Evolutionary conservation across 2,888 invertebrate species (phyloP).

Genomic region (Aspidiotus destructor): DNA sequence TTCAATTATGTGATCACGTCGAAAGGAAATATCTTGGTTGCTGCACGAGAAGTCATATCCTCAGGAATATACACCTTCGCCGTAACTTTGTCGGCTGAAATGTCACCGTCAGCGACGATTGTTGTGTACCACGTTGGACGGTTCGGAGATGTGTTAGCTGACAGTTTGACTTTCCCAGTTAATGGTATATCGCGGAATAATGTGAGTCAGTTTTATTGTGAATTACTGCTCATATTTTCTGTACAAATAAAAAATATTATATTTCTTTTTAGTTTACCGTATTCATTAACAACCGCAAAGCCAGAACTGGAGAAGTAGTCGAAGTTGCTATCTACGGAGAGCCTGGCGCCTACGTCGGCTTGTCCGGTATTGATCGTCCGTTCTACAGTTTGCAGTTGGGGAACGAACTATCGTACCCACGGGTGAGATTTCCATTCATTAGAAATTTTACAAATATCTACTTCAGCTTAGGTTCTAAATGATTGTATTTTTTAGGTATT

Average conservation of each 20-base stretch:
- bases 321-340: slow-evolving; percentile 90
- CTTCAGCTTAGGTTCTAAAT: neutral
- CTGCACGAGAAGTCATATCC: slow-evolving; percentile 78
- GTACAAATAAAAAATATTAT: neutral
- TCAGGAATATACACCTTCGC: slow-evolving; percentile 66
- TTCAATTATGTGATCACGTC: slow-evolving; percentile 88
- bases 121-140: slow-evolving; percentile 79
- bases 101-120: slow-evolving; percentile 85
- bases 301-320: slow-evolving; percentile 82
- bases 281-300: slow-evolving; percentile 82
- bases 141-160: slow-evolving; percentile 72
- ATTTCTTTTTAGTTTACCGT: slow-evolving; percentile 57
- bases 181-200: slow-evolving; percentile 90
- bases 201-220: slow-evolving; percentile 44
- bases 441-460: too few species aligned
- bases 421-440: slow-evolving; percentile 45
- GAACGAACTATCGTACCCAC: slow-evolving; percentile 77
- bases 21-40: slow-evolving; percentile 78
- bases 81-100: slow-evolving; percentile 70
- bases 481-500: slow-evolving; percentile 50
- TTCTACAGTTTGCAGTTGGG: slow-evolving; percentile 90
- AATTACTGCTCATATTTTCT: neutral
- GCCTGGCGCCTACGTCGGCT: slow-evolving; percentile 86
- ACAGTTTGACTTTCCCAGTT: slow-evolving; percentile 91
- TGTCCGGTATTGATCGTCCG: slow-evolving; percentile 79